These are phyloP conservation scores for Anguilla marmorata DNA, from an alignment of 2,797 vertebrate species.

Conservation along the genomic window DNA sequence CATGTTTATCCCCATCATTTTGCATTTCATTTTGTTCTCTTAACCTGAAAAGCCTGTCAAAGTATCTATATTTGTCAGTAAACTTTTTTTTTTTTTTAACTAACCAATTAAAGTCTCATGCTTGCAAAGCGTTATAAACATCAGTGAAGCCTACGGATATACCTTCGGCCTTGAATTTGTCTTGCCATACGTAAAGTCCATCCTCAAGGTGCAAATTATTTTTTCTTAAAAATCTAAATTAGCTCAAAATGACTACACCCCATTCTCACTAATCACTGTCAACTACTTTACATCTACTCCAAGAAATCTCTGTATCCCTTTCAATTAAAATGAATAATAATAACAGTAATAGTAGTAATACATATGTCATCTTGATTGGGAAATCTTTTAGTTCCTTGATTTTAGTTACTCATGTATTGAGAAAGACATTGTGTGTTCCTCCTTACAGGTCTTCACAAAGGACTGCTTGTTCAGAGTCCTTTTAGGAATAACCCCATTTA, in stretches of 20 bases:
- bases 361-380: not conserved
- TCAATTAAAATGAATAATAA: not conserved
- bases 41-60: constrained; percentile 35
- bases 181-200: not conserved
- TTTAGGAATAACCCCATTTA: not conserved
- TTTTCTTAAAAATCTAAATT: not conserved
- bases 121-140: constrained; percentile 20
- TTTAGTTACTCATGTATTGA: not conserved
- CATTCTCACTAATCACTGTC: not conserved
- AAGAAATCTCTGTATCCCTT: not conserved
- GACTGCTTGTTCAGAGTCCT: not conserved
- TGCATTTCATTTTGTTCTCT: constrained; percentile 41
- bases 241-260: not conserved
- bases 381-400: not conserved
- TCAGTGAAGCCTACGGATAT: not conserved
- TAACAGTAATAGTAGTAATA: no score
- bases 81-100: constrained; percentile 26
- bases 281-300: no score
- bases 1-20: constrained; percentile 29
- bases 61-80: constrained; percentile 45
- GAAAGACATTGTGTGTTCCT: not conserved
- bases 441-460: not conserved
- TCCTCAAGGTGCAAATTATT: not conserved
- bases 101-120: constrained; percentile 23
- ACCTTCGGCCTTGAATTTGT: constrained; percentile 23